These are phyloP conservation scores for Sebastes goodei DNA, from an alignment of 2,797 vertebrate genomes.

Conservation along the genomic window DNA sequence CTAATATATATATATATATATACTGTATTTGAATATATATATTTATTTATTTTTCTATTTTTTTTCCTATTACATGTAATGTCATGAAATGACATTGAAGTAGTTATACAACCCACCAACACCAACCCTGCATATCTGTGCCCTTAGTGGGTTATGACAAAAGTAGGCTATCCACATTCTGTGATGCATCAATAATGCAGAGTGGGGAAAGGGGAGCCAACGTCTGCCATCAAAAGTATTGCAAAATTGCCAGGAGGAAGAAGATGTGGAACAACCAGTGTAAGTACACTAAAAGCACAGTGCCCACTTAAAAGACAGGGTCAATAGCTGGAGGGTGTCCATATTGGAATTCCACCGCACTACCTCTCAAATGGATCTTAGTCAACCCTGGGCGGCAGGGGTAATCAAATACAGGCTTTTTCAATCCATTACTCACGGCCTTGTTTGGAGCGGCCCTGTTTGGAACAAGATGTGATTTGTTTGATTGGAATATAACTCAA, in stretches of 20 bases:
- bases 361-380: slow-evolving; percentile 81
- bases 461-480: slow-evolving; percentile 71
- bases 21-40: not conserved
- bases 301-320: slow-evolving; percentile 76
- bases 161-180: slow-evolving; percentile 76
- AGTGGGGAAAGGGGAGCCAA: slow-evolving; percentile 64
- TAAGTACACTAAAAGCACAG: slow-evolving; percentile 83
- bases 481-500: slow-evolving; percentile 80
- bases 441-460: slow-evolving; percentile 61
- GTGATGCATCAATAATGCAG: slow-evolving; percentile 82
- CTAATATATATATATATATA: not conserved
- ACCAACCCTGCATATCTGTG: slow-evolving; percentile 31
- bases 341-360: slow-evolving; percentile 78
- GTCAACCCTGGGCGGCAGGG: slow-evolving; percentile 67
- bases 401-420: slow-evolving; percentile 80
- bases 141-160: slow-evolving; percentile 56
- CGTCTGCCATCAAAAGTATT: slow-evolving; percentile 80
- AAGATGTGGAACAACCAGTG: slow-evolving; percentile 71
- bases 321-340: slow-evolving; percentile 85
- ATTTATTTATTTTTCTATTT: not conserved
- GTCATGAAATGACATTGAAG: not conserved
- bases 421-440: slow-evolving; percentile 75
- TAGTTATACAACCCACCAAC: not conserved
- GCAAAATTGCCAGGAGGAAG: slow-evolving; percentile 81
- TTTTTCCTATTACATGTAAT: too few species aligned